Base-by-base conservation (phyloP, 1,140 invertebrate species). In the Drosophila repleta region DNA sequence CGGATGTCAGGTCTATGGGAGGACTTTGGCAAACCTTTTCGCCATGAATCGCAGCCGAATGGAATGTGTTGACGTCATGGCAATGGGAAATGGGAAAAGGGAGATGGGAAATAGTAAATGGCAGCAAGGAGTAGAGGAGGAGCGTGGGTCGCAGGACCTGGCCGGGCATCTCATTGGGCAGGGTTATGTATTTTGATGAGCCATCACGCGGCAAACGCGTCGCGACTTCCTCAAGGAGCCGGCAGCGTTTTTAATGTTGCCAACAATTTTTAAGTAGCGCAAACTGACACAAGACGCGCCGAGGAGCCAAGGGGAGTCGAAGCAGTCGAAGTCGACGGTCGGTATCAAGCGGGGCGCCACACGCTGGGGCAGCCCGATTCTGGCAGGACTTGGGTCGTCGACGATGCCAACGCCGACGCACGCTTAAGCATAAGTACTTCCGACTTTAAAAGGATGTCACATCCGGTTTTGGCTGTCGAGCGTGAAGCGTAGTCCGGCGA, bases 371-470 rank as follows among this genome's bases (percentile, higher is more conserved):
- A 1, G 21, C 20, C 46, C 18, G 41, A 35, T 35, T 35, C 18
- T 15, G 18, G n/a, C 64, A 49, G 75, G 48, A 53, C 32, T 24
- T 57, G 63, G 62, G 52, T 35, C 66, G 56, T 63, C 26, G 55
- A 29, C 69, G 53, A 51, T 51, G 66, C 52, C 81, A 75, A 83
- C 84, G 89, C 57, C 81, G 78, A 83, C 84, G 89, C 83, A 90
- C 80, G 88, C 88, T 90, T 90, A 89, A 90, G 75, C 87, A 89
- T 90, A 90, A 90, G 88, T 90, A 90, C 88, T 90, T 90, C 88
- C 88, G 88, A 90, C 88, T 90, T 90, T 90, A 90, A 90, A 90
- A 90, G 88, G 84, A 90, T 90, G 88, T 90, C 88, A 90, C 88
- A 89, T 90, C 88, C 88, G 80, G 74, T 90, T 85, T 79, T 79